phyloP scores from a whole-genome alignment of 1,140 invertebrate species.

The Leguminivora glycinivorella region DNA sequence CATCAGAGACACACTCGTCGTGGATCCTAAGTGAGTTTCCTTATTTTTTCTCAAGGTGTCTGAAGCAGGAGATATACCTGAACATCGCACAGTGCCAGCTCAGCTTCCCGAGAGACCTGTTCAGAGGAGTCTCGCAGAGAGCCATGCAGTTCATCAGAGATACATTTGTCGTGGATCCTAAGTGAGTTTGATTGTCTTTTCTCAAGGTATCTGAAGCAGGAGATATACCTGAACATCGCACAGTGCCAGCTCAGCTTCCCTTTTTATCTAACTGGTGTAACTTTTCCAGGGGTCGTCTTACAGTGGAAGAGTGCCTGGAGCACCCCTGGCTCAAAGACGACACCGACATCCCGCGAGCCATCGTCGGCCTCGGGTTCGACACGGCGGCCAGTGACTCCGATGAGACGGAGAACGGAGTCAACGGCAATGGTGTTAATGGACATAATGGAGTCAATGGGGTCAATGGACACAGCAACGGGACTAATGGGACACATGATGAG shows the following conservation, averaged over 20 bases:
- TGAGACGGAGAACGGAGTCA: constrained; percentile 4
- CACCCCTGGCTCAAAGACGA: constrained; percentile 81
- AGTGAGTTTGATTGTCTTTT: too few species aligned
- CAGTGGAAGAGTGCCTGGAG: constrained; percentile 82
- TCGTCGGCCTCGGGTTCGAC: constrained; percentile 58
- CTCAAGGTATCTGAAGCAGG: constrained; percentile 83
- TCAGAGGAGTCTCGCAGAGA: constrained; percentile 88
- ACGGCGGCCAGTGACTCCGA: constrained; percentile 56
- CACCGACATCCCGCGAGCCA: constrained; percentile 59
- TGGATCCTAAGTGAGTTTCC: constrained; percentile 88
- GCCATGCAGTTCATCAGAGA: constrained; percentile 93
- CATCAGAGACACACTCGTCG: constrained; percentile 90
- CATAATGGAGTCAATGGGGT: constrained; percentile 39
- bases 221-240: constrained; percentile 96
- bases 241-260: constrained; percentile 95
- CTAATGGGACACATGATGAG: constrained; percentile 55
- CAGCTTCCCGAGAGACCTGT: constrained; percentile 94
- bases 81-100: constrained; percentile 95
- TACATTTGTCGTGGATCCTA: constrained; percentile 81
- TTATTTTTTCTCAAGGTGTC: too few species aligned
- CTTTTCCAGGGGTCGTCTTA: constrained; percentile 80
- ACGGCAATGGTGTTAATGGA: constrained; percentile 32
- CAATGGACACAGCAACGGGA: constrained; percentile 45
- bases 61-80: constrained; percentile 95
- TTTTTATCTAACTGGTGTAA: constrained; percentile 12